Evolutionary conservation across 2,113 vertebrate genomes (phyloP).

Genomic region (Cromileptes altivelis): DNA sequence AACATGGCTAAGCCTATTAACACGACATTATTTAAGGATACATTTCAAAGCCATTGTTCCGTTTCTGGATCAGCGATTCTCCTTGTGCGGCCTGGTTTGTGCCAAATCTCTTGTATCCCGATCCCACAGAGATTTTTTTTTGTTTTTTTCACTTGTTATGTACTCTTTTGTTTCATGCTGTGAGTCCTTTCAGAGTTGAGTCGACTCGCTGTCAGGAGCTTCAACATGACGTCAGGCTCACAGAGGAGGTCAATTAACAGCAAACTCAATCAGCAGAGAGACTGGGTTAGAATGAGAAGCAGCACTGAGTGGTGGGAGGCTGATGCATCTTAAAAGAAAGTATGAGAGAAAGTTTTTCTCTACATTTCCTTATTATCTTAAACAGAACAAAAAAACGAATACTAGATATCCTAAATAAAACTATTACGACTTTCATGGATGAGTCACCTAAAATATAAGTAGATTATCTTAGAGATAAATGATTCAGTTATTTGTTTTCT

Average conservation of each 20-base stretch:
- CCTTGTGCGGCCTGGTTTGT: constrained; percentile 1
- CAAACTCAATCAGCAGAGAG: constrained; percentile 55
- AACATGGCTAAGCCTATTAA: constrained; percentile 48
- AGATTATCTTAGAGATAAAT: not conserved
- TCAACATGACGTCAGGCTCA: constrained; percentile 35
- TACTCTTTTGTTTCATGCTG: constrained; percentile 48
- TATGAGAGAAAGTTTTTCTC: not conserved
- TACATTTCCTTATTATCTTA: not conserved
- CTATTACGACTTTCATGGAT: not conserved
- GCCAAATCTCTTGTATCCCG: constrained; percentile 4
- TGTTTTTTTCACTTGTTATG: constrained; percentile 40
- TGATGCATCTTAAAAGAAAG: constrained; percentile 13
- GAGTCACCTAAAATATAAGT: not conserved
- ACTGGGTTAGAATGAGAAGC: constrained; percentile 27
- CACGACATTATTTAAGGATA: constrained; percentile 34
- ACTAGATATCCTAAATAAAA: not conserved
- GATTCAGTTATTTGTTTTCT: not conserved
- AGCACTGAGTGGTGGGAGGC: constrained; percentile 7
- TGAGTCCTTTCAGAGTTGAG: constrained; percentile 37
- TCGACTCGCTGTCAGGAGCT: constrained; percentile 37
- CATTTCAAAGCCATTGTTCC: constrained; percentile 36
- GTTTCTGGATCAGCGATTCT: constrained; percentile 43
- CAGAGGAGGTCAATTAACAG: constrained; percentile 60
- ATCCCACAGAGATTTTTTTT: constrained; percentile 26
- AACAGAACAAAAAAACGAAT: not conserved